phyloP scores from a whole-genome alignment of 2,888 invertebrate species.

The Cacoxenus indagator region DNA sequence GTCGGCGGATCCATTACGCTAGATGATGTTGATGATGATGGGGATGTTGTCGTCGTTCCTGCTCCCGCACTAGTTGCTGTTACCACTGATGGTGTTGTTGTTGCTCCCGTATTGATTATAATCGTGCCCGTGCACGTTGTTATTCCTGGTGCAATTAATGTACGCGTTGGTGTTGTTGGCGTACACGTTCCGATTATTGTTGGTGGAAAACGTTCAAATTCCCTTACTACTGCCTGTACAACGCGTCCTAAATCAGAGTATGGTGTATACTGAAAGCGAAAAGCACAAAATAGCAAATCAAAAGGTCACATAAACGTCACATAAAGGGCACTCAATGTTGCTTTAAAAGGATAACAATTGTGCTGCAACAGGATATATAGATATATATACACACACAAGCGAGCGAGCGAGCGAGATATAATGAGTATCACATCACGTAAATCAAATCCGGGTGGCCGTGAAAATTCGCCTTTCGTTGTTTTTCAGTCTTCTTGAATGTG shows the following conservation, averaged over 20 bases:
- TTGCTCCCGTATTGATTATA: too few species aligned
- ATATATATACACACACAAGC: not conserved
- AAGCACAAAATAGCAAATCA: too few species aligned
- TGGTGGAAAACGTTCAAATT: conserved; percentile 79
- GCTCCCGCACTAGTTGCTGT: conserved; percentile 15
- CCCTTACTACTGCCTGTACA: conserved; percentile 84
- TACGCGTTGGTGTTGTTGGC: conserved; percentile 17
- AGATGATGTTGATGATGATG: too few species aligned
- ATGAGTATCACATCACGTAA: not conserved
- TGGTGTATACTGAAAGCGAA: conserved; percentile 74
- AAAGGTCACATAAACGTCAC: too few species aligned
- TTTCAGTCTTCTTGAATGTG: not conserved
- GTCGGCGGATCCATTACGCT: conserved; percentile 29
- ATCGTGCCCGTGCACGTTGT: too few species aligned
- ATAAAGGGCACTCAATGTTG: too few species aligned
- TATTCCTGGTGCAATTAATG: too few species aligned
- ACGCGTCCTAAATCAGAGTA: conserved; percentile 86
- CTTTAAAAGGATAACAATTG: too few species aligned
- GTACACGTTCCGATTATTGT: not conserved
- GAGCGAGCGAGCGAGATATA: not conserved
- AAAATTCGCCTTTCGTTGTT: not conserved
- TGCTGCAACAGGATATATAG: too few species aligned
- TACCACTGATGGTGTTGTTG: not conserved
- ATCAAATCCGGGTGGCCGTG: not conserved
- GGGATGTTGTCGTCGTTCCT: not conserved